phyloP scores from a whole-genome alignment of 1,140 invertebrate genomes.

The Brachionus paranguensis region DNA sequence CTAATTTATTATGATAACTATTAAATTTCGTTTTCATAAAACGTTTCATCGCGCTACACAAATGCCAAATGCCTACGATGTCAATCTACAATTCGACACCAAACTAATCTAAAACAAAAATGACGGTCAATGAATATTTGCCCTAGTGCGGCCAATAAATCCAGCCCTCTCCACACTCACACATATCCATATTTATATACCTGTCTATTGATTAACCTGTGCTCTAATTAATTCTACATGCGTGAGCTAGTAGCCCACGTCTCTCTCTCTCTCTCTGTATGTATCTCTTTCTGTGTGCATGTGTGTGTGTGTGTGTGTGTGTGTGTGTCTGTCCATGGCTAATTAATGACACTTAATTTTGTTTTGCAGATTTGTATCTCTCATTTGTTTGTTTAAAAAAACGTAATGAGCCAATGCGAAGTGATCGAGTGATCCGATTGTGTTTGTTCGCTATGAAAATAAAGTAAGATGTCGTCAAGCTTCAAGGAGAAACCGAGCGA shows the following conservation, averaged over 20 bases:
- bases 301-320: too few relatives aligned
- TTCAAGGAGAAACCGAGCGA: neutral
- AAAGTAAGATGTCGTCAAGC: neutral
- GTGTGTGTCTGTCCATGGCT: too few relatives aligned
- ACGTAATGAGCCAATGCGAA: neutral
- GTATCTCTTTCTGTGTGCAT: too few relatives aligned
- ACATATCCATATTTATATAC: neutral
- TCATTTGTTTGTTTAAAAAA: neutral
- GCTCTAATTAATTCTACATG: neutral
- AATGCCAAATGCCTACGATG: neutral
- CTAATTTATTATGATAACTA: constrained; percentile 26
- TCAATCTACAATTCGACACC: neutral
- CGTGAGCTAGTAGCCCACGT: neutral
- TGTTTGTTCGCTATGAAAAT: neutral
- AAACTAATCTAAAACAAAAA: neutral
- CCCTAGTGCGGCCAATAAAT: neutral
- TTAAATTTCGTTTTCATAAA: neutral
- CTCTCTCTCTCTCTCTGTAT: neutral
- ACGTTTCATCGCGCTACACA: neutral
- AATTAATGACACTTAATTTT: neutral
- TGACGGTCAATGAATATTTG: neutral
- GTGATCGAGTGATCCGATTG: neutral
- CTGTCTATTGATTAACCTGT: neutral
- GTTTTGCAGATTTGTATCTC: neutral
- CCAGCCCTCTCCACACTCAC: neutral